Evolutionary conservation across 2,113 vertebrate species (phyloP).

Genomic region (Paratilapia polleni): DNA sequence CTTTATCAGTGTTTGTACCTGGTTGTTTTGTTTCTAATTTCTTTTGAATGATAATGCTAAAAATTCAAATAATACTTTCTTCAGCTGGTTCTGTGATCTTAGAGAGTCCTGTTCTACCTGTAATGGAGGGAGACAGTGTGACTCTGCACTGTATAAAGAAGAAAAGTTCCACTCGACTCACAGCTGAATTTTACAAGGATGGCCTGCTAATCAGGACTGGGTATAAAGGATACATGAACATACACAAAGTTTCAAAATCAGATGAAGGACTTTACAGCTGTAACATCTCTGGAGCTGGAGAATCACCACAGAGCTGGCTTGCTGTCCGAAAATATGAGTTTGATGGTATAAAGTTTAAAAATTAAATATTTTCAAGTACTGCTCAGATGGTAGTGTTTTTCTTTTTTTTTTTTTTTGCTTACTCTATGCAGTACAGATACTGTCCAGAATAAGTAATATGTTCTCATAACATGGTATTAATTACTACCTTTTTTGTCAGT

Average conservation of each 20-base stretch:
- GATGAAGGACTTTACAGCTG: constrained; percentile 32
- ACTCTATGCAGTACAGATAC: too few species aligned
- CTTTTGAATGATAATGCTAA: not conserved
- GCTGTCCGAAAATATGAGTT: not conserved
- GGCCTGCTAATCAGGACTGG: accelerated
- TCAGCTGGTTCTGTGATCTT: not conserved
- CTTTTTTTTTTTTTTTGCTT: too few species aligned
- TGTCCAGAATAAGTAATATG: too few species aligned
- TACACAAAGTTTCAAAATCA: not conserved
- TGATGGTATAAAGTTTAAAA: too few species aligned
- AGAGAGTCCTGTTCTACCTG: not conserved
- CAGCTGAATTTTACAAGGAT: not conserved
- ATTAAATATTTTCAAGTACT: too few species aligned
- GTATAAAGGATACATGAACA: accelerated
- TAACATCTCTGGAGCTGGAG: constrained; percentile 4
- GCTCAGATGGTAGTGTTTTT: too few species aligned
- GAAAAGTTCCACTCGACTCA: not conserved
- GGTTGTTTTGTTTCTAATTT: not conserved
- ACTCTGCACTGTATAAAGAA: not conserved
- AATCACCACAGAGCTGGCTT: constrained; percentile 28
- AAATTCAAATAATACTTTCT: accelerated
- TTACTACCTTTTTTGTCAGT: too few species aligned
- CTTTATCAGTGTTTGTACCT: not conserved
- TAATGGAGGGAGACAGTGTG: not conserved
- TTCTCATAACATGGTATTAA: too few species aligned